Percentiles rank a stretch among this genome's conserved stretches.
phyloP scores from a whole-genome alignment of 1,140 invertebrate genomes.

The Lucilia cuprina region DNA sequence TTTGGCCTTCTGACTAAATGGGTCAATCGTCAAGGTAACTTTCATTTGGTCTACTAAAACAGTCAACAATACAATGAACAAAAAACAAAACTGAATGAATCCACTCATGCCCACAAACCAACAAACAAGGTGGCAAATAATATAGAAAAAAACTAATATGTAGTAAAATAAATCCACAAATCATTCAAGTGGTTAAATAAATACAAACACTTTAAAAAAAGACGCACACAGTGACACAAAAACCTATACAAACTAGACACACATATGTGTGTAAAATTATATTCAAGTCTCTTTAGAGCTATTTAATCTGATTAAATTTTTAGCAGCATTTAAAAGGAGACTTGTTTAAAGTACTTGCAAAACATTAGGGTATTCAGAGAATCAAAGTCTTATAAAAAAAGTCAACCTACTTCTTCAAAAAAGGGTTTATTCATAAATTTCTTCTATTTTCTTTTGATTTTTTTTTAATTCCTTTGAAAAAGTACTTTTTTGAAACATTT shows the following conservation, averaged over 20 bases:
- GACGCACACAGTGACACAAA: neutral
- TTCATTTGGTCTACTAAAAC: conserved; percentile 57
- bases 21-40: conserved; percentile 61
- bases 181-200: neutral
- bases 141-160: neutral
- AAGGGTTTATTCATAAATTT: too few relatives aligned
- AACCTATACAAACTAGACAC: neutral
- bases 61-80: conserved; percentile 47
- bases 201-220: neutral
- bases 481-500: too few relatives aligned
- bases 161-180: conserved; percentile 44
- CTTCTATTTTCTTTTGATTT: too few relatives aligned
- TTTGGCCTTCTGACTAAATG: conserved; percentile 56
- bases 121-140: neutral
- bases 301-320: neutral
- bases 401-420: too few relatives aligned
- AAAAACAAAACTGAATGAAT: conserved; percentile 41
- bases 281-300: neutral
- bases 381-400: too few relatives aligned
- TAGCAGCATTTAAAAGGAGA: neutral
- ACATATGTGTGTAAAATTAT: neutral
- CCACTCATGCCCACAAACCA: neutral
- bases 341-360: neutral
- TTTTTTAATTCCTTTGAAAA: too few relatives aligned
- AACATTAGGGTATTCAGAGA: neutral